Evolutionary conservation across 2,797 vertebrate species (phyloP).

Genomic region (Sus cebifrons): DNA sequence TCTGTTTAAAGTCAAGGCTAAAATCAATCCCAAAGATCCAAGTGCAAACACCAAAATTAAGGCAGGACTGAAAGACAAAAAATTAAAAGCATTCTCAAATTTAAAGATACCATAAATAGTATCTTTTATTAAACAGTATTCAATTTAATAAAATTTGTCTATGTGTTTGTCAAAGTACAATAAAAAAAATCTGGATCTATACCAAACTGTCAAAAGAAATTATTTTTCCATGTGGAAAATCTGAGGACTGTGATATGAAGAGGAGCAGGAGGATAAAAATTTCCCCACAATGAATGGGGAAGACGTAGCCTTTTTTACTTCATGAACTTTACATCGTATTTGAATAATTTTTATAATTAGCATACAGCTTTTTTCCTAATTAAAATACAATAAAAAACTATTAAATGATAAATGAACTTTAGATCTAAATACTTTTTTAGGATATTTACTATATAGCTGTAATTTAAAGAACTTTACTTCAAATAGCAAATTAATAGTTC

Average conservation of each 20-base stretch:
- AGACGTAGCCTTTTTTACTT: background rate
- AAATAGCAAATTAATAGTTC: slow-evolving; percentile 47
- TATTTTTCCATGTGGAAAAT: slow-evolving; percentile 35
- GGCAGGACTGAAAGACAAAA: slow-evolving; percentile 91
- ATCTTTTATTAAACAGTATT: background rate
- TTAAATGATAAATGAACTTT: slow-evolving; percentile 40
- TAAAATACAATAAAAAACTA: slow-evolving; percentile 68
- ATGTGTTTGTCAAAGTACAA: slow-evolving; percentile 37
- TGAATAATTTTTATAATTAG: slow-evolving; percentile 52
- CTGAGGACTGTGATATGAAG: background rate
- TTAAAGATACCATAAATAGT: slow-evolving; percentile 15
- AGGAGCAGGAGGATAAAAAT: background rate
- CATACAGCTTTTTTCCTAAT: slow-evolving; percentile 47
- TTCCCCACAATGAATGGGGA: background rate
- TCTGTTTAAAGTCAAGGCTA: slow-evolving; percentile 94
- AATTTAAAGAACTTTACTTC: slow-evolving; percentile 45
- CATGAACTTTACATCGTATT: background rate
- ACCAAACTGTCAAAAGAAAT: slow-evolving; percentile 43
- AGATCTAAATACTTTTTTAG: slow-evolving; percentile 46
- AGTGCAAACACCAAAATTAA: slow-evolving; percentile 93
- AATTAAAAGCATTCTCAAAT: slow-evolving; percentile 55
- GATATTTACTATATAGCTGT: background rate
- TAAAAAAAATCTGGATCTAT: background rate
- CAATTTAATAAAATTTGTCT: slow-evolving; percentile 60
- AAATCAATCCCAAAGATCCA: slow-evolving; percentile 93